Percentiles rank a stretch among this genome's conserved stretches.
phyloP scores from a whole-genome alignment of 2,888 invertebrate species.

The Nemotelus pantherinus region DNA sequence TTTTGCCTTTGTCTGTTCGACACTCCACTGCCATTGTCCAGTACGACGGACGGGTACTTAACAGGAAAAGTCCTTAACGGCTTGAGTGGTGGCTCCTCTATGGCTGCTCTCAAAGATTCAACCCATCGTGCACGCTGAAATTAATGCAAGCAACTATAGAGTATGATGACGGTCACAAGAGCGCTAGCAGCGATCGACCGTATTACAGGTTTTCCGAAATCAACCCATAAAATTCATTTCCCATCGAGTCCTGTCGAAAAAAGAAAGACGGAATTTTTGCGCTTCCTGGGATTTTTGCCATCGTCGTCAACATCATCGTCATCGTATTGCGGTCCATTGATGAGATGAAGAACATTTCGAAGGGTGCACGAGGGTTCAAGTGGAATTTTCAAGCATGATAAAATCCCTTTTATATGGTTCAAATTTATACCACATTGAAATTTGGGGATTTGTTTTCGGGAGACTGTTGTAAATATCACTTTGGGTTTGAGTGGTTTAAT shows the following conservation, averaged over 20 bases:
- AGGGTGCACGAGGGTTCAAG: slow-evolving; percentile 42
- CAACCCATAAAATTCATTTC: slow-evolving; percentile 42
- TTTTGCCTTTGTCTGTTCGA: slow-evolving; percentile 39
- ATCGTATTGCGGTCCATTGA: slow-evolving; percentile 22
- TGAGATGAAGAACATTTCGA: slow-evolving; percentile 35
- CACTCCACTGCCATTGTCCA: slow-evolving; percentile 45
- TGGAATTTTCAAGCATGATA: slow-evolving; percentile 40
- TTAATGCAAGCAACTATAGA: slow-evolving; percentile 14
- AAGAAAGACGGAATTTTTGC: slow-evolving; percentile 22
- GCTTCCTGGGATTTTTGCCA: slow-evolving; percentile 21
- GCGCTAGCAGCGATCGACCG: background rate
- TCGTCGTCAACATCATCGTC: slow-evolving; percentile 22
- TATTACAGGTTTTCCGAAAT: slow-evolving; percentile 33
- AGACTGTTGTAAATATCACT: slow-evolving; percentile 26
- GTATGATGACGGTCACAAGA: background rate
- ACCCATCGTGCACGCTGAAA: slow-evolving; percentile 30
- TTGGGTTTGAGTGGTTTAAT: slow-evolving; percentile 34
- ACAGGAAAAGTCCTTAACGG: slow-evolving; percentile 38
- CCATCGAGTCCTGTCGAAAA: slow-evolving; percentile 28
- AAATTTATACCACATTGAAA: slow-evolving; percentile 41
- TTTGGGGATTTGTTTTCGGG: slow-evolving; percentile 37
- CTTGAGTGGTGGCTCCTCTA: slow-evolving; percentile 39
- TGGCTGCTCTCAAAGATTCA: slow-evolving; percentile 23
- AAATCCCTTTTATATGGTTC: slow-evolving; percentile 38
- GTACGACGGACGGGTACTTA: slow-evolving; percentile 43